phyloP scores from a whole-genome alignment of 2,113 vertebrate genomes.

The Heterochromis multidens region DNA sequence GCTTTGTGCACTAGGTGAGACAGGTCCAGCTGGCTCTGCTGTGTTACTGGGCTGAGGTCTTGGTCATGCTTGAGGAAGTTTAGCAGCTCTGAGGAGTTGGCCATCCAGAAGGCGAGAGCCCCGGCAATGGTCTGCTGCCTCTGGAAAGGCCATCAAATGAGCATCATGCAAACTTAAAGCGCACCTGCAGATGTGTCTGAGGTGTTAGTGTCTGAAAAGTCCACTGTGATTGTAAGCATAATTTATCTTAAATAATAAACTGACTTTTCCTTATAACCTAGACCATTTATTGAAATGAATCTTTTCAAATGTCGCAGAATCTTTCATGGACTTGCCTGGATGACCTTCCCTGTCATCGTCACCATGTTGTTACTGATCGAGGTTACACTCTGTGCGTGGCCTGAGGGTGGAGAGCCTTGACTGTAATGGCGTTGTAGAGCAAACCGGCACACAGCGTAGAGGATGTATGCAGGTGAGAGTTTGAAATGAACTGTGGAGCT shows the following conservation, averaged over 20 bases:
- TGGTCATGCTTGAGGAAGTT: slow-evolving; percentile 91
- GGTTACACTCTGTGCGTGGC: slow-evolving; percentile 76
- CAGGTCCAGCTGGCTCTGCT: slow-evolving; percentile 85
- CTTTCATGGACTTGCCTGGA: slow-evolving; percentile 81
- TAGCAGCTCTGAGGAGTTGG: slow-evolving; percentile 90
- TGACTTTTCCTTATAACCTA: neutral
- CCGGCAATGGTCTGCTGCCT: slow-evolving; percentile 87
- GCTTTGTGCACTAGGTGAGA: slow-evolving; percentile 88
- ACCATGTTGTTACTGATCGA: slow-evolving; percentile 86
- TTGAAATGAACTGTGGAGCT: slow-evolving; percentile 93
- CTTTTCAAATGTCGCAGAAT: neutral
- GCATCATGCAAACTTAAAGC: neutral
- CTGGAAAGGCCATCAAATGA: slow-evolving; percentile 67
- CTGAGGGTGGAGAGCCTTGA: slow-evolving; percentile 68
- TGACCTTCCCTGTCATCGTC: slow-evolving; percentile 86
- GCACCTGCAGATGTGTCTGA: neutral
- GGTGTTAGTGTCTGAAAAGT: neutral
- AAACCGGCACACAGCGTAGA: slow-evolving; percentile 86
- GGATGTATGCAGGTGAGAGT: slow-evolving; percentile 86
- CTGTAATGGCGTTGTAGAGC: slow-evolving; percentile 78
- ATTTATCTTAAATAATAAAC: neutral
- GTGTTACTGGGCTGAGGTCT: slow-evolving; percentile 82
- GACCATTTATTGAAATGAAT: neutral
- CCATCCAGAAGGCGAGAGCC: slow-evolving; percentile 93
- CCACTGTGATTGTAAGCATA: neutral